Evolutionary conservation across 2,113 vertebrate species (phyloP).

Genomic region (Psammodynastes pulverulentus): DNA sequence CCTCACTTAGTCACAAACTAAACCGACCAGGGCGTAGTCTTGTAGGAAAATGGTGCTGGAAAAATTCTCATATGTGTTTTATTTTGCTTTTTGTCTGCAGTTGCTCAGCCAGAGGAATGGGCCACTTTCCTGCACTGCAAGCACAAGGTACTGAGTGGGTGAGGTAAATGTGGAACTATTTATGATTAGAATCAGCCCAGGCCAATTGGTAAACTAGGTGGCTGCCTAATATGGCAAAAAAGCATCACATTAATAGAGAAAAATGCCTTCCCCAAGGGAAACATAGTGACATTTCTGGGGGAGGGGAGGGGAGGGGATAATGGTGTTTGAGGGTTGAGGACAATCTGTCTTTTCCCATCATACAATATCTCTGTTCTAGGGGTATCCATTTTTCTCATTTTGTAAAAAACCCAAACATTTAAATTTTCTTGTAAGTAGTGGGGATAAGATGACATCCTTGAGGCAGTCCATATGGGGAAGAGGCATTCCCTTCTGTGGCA

Average conservation of each 20-base stretch:
- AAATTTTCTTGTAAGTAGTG: neutral
- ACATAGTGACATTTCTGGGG: too few relatives aligned
- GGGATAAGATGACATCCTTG: neutral
- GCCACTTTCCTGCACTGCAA: constrained; percentile 80
- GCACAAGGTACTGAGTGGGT: constrained; percentile 67
- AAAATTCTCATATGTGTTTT: neutral
- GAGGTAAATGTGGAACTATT: neutral
- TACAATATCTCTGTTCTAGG: neutral
- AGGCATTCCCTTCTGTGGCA: neutral
- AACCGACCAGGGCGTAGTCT: neutral
- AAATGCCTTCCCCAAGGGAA: neutral
- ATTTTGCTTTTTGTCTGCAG: constrained; percentile 44
- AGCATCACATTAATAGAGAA: neutral
- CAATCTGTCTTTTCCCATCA: neutral
- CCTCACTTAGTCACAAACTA: neutral
- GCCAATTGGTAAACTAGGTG: neutral
- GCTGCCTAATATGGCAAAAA: neutral
- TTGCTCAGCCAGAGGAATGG: constrained; percentile 79
- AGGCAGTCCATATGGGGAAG: neutral
- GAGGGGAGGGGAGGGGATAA: too few relatives aligned
- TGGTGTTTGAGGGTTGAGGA: neutral
- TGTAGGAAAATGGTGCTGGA: neutral
- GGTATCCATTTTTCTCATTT: neutral
- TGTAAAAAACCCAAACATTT: neutral
- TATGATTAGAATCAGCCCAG: neutral